Percentiles rank a stretch among this genome's conserved stretches.
These are phyloP conservation scores for Heliconius hortense DNA, from an alignment of 2,888 invertebrate species.

Conservation along the genomic window DNA sequence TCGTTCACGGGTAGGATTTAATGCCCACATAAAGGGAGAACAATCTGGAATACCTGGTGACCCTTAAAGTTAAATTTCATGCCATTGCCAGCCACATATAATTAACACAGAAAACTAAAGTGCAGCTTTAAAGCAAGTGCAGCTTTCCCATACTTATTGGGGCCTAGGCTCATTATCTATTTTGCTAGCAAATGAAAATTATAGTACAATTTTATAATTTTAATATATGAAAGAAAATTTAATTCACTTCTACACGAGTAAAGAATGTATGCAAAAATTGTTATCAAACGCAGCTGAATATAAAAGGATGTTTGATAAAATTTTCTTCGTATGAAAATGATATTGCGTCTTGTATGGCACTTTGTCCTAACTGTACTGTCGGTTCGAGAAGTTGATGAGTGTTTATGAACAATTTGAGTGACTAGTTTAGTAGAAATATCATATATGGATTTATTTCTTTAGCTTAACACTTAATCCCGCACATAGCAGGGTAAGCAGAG, in stretches of 20 bases:
- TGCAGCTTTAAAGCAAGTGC: too few species aligned
- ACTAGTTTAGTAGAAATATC: neutral
- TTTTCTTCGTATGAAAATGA: slow-evolving; percentile 41
- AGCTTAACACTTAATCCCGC: neutral
- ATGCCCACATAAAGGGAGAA: too few species aligned
- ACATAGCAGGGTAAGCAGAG: neutral
- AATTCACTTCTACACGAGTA: neutral
- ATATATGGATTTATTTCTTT: neutral
- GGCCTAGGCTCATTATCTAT: too few species aligned
- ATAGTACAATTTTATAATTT: neutral
- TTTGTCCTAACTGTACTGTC: slow-evolving; percentile 39
- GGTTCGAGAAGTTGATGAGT: neutral
- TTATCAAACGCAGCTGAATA: slow-evolving; percentile 31
- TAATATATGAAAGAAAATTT: neutral
- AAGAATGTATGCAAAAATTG: slow-evolving; percentile 28
- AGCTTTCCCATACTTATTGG: too few species aligned
- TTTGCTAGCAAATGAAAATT: too few species aligned
- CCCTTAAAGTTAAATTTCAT: too few species aligned
- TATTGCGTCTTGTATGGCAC: slow-evolving; percentile 42
- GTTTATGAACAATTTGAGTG: neutral
- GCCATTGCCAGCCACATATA: too few species aligned
- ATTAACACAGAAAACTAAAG: too few species aligned
- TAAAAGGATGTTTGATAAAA: slow-evolving; percentile 41
- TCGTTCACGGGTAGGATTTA: too few species aligned
- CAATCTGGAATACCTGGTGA: too few species aligned